A percentile compares a stretch with the other conserved stretches of the same genome.
phyloP scores from a whole-genome alignment of 2,888 invertebrate species.

The Busseola fusca region DNA sequence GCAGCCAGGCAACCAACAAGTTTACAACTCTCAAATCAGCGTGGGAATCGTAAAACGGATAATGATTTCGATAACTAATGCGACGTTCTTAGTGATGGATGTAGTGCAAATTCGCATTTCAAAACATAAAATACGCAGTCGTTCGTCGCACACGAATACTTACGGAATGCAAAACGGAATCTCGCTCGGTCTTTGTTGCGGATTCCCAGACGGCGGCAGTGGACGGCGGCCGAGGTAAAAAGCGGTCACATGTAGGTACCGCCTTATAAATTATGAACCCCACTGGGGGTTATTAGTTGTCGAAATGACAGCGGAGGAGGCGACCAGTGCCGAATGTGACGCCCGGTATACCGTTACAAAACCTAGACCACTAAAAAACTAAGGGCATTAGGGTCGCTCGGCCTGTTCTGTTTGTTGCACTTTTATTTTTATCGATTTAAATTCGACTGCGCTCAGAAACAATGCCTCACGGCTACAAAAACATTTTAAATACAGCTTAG shows the following conservation, averaged over 20 bases:
- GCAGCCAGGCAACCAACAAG: constrained; percentile 28
- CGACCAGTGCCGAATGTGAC: constrained; percentile 72
- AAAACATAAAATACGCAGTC: constrained; percentile 77
- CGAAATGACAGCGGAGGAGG: constrained; percentile 76
- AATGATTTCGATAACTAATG: constrained; percentile 58
- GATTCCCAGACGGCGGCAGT: constrained; percentile 87
- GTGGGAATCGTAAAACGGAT: constrained; percentile 66
- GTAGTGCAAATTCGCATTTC: constrained; percentile 74
- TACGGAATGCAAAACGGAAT: constrained; percentile 87
- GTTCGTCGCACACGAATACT: constrained; percentile 77
- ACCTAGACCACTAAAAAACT: constrained; percentile 77
- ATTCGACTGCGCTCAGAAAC: constrained; percentile 73
- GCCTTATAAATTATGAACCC: constrained; percentile 84
- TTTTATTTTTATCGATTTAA: constrained; percentile 75
- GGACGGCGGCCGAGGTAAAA: constrained; percentile 79
- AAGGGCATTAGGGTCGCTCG: constrained; percentile 81
- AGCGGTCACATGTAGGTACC: constrained; percentile 83
- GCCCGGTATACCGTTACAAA: constrained; percentile 81
- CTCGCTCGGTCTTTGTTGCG: constrained; percentile 84
- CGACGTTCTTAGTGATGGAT: constrained; percentile 72
- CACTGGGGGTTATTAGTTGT: constrained; percentile 81
- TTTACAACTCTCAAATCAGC: constrained; percentile 45
- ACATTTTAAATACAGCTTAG: constrained; percentile 71
- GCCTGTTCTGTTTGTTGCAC: constrained; percentile 70
- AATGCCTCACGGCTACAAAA: constrained; percentile 69